Base-by-base conservation (phyloP, 2,888 invertebrate species). In the Spodoptera picta region DNA sequence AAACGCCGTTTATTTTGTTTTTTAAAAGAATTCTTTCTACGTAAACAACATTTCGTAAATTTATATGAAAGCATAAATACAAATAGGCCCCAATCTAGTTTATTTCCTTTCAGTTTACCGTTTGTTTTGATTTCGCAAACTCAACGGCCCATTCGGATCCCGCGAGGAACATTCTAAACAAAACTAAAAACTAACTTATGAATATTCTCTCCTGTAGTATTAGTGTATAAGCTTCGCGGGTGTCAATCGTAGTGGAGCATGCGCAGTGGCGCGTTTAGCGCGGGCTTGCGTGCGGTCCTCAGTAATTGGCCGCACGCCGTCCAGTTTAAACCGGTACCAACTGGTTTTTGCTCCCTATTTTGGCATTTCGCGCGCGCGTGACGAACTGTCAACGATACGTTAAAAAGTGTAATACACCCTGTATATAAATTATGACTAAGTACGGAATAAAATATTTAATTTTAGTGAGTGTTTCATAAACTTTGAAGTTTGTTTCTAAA, bases 101-200 rank as follows among this genome's bases (percentile, higher is more conserved):
- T 50, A 61, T 62, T 61, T 48, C 52, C 60, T 63, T 73, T 65
- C 65, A 68, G 73, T 76, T 78, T 59, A 56, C 56, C 74, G 68
- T 81, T 80, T 82, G 76, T 83, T 83, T 81, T 82, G 85, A 83
- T 86, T 86, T 82, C 69, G 50, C 54, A 70, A 82, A 78, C 79
- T 75, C 72, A 46, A 65, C 60, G 65, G 58, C 75, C 77, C 72
- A 52, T 67, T 65, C 58, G 60, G 64, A 57, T 80, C 83, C 81
- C 84, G 47, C 58, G 83, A 86, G 89, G 63, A 83, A 83, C 86
- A 90, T 91, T 85, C 77, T 86, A 88, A 90, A 89, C 87, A 89
- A 91, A 91, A 92, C 89, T 91, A 89, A 87, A 89, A 90, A 90
- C 84, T 89, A 90, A 92, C 91, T 93, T 92, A 90, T 90, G 89